Evolutionary conservation across 2,797 vertebrate species (phyloP).

Genomic region (Perodicticus potto): DNA sequence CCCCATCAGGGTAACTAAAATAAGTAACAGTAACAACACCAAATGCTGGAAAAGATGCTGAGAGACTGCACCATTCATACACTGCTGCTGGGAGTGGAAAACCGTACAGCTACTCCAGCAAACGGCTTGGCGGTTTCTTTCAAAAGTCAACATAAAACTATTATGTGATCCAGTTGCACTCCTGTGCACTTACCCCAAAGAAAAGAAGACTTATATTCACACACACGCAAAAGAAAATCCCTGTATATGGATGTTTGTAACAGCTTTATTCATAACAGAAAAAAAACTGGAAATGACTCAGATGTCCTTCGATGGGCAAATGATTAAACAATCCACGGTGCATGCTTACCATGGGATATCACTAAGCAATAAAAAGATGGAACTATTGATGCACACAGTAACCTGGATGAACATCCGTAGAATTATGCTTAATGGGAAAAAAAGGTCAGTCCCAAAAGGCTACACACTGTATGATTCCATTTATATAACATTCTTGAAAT

Average conservation of each 20-base stretch:
- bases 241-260: background rate
- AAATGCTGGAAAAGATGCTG: background rate
- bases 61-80: background rate
- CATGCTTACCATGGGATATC: background rate
- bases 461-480: background rate
- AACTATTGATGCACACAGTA: background rate
- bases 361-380: background rate
- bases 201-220: background rate
- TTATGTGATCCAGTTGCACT: background rate
- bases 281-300: background rate
- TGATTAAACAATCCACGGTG: background rate
- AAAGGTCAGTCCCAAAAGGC: background rate
- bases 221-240: background rate
- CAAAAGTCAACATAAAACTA: background rate
- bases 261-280: background rate
- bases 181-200: background rate
- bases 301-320: background rate
- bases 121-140: background rate
- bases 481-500: background rate
- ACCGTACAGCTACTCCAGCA: background rate
- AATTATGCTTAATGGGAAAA: background rate
- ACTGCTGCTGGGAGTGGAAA: background rate
- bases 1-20: slow-evolving; percentile 3
- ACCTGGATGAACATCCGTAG: background rate
- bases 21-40: background rate